These are phyloP conservation scores for Ondatra zibethicus DNA, from an alignment of 2,113 vertebrate species.

Conservation along the genomic window DNA sequence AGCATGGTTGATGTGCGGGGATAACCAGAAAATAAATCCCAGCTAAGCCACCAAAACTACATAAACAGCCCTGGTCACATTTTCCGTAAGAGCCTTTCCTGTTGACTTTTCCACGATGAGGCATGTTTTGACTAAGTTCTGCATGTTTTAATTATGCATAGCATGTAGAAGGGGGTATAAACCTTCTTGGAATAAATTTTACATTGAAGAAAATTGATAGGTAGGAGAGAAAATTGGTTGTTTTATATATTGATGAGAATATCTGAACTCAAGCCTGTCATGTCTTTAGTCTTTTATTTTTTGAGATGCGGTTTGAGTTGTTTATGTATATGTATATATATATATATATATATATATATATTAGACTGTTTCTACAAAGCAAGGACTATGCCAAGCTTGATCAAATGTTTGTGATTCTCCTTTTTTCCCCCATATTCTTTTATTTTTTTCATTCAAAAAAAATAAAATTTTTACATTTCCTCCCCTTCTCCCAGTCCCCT, in stretches of 20 bases:
- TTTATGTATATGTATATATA: background rate
- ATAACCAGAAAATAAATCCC: background rate
- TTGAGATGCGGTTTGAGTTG: background rate
- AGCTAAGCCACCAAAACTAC: background rate
- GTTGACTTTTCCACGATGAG: background rate
- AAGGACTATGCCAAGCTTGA: conserved; percentile 35
- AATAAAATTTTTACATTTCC: too few species aligned
- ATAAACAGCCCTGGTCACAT: background rate
- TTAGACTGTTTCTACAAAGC: background rate
- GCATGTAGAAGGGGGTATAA: background rate
- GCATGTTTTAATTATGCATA: background rate
- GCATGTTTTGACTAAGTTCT: background rate
- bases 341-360: background rate
- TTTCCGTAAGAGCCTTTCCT: background rate
- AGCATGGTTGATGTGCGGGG: too few species aligned
- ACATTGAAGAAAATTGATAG: conserved; percentile 41
- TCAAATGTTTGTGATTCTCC: background rate
- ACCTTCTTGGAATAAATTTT: background rate
- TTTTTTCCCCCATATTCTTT: too few species aligned
- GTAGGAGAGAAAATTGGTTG: conserved; percentile 31
- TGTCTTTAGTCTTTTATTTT: background rate
- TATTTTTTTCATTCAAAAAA: too few species aligned
- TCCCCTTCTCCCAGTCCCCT: too few species aligned
- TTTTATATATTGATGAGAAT: conserved; percentile 40
- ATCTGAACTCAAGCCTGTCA: conserved; percentile 29